Percentiles rank a stretch among this genome's conserved stretches.
Evolutionary conservation across 2,113 vertebrate genomes (phyloP).

Genomic region (Chaetops frenatus): DNA sequence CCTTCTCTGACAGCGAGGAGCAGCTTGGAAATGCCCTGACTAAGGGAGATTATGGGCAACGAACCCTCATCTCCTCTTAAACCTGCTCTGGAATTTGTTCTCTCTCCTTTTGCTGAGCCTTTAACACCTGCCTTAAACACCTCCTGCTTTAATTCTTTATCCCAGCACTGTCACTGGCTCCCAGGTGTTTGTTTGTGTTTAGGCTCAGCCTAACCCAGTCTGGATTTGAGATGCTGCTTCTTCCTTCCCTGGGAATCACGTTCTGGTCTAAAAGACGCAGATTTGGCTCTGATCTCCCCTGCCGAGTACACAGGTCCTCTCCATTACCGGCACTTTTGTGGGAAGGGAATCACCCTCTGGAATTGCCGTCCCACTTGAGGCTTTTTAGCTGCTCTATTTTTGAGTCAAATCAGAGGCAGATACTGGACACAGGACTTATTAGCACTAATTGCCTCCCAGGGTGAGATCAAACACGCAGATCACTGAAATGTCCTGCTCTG

Average conservation of each 20-base stretch:
- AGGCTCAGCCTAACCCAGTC: not conserved
- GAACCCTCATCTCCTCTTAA: not conserved
- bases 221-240: not conserved
- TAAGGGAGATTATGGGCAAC: not conserved
- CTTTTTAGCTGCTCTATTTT: not conserved
- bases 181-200: not conserved
- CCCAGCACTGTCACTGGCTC: not conserved
- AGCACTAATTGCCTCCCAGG: constrained; percentile 41
- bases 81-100: not conserved
- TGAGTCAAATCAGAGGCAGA: not conserved
- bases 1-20: not conserved
- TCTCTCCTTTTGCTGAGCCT: not conserved
- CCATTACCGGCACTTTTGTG: not conserved
- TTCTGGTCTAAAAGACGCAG: not conserved
- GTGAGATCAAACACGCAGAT: constrained; percentile 9
- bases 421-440: not conserved
- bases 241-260: not conserved
- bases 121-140: not conserved
- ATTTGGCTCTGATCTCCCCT: not conserved
- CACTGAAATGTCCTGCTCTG: constrained; percentile 7
- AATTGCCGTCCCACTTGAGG: not conserved
- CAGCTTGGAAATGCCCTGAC: not conserved
- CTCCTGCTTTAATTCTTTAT: not conserved
- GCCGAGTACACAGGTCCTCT: not conserved
- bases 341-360: not conserved